These are phyloP conservation scores for Myathropa florea DNA, from an alignment of 2,888 invertebrate species.

Conservation along the genomic window DNA sequence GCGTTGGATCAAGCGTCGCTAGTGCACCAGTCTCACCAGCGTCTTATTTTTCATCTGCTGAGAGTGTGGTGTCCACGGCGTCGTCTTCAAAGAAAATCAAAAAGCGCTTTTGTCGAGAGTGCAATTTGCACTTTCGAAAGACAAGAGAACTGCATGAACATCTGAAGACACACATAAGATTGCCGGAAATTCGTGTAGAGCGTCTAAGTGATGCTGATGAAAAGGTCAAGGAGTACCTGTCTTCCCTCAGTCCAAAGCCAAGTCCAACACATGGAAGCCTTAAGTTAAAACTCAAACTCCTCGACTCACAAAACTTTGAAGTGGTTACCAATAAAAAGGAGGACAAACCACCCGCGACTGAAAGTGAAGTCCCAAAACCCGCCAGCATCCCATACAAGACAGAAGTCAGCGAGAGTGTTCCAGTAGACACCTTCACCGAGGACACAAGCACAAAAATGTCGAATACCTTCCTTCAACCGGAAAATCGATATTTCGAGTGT, in stretches of 20 bases:
- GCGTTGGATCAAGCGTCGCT: not conserved
- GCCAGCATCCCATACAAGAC: conserved; percentile 71
- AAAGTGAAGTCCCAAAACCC: conserved; percentile 60
- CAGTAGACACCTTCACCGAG: conserved; percentile 52
- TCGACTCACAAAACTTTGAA: conserved; percentile 72
- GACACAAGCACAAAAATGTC: conserved; percentile 59
- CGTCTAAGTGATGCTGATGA: conserved; percentile 66
- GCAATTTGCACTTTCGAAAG: conserved; percentile 71
- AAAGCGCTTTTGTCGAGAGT: conserved; percentile 72
- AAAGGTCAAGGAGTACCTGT: conserved; percentile 62
- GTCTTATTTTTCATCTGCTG: conserved; percentile 73
- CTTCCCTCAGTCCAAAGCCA: conserved; percentile 22
- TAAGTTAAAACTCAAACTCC: conserved; percentile 72
- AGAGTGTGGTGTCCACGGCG: conserved; percentile 65
- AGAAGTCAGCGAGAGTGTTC: conserved; percentile 16
- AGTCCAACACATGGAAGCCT: conserved; percentile 64
- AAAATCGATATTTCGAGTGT: conserved; percentile 73
- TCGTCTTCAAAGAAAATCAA: conserved; percentile 69
- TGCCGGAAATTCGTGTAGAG: conserved; percentile 71
- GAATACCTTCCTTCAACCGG: conserved; percentile 50
- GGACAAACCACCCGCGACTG: not conserved
- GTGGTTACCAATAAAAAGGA: conserved; percentile 62
- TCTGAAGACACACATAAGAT: conserved; percentile 69
- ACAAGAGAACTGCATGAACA: conserved; percentile 69
- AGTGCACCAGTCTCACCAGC: conserved; percentile 59